Conservation (phyloP, 2,888 invertebrate species). For the Melieria picta region DNA sequence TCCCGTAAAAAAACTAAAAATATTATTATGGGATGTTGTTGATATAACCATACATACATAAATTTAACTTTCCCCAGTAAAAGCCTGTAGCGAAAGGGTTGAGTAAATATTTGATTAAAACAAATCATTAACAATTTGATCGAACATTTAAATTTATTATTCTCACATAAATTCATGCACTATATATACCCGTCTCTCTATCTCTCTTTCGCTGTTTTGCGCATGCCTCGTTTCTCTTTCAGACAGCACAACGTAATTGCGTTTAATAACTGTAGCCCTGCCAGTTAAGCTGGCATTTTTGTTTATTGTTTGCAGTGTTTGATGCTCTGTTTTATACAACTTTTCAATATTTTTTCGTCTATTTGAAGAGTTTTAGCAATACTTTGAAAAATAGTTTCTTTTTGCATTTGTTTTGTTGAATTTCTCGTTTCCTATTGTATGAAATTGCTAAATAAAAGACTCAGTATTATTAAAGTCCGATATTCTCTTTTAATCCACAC, state of each 20-base stretch:
- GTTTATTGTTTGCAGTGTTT: neutral
- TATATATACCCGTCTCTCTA: neutral
- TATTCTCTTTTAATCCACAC: neutral
- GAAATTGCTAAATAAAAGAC: too few species aligned
- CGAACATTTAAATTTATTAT: constrained; percentile 2
- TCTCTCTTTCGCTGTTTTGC: neutral
- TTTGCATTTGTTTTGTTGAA: neutral
- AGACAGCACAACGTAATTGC: too few species aligned
- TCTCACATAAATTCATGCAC: neutral
- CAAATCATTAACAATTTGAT: neutral
- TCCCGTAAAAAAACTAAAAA: too few species aligned
- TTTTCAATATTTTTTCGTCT: neutral
- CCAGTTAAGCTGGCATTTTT: neutral
- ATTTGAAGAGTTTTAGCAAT: neutral
- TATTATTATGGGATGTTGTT: too few species aligned
- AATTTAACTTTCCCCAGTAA: too few species aligned
- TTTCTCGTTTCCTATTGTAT: neutral
- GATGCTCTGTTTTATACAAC: neutral
- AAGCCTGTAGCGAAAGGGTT: too few species aligned
- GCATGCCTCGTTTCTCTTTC: too few species aligned
- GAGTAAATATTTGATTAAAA: too few species aligned
- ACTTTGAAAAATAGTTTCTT: constrained; percentile 1
- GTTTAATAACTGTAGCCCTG: neutral
- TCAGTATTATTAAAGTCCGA: neutral
- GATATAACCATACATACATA: too few species aligned